Evolutionary conservation across 2,888 invertebrate genomes (phyloP).

Genomic region (Zeuzera pyrina): DNA sequence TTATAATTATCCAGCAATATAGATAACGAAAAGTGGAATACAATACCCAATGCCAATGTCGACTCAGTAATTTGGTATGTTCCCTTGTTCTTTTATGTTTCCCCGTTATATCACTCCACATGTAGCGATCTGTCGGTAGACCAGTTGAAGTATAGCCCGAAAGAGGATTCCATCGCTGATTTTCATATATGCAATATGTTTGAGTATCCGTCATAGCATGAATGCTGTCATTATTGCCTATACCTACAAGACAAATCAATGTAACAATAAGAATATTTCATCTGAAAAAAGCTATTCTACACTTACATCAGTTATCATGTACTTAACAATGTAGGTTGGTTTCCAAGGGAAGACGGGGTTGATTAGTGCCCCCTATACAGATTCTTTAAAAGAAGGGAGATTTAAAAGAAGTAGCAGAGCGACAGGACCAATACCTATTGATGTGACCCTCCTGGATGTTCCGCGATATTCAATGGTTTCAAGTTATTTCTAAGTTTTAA

Average conservation of each 20-base stretch:
- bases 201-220: conserved; percentile 88
- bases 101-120: conserved; percentile 94
- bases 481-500: no score
- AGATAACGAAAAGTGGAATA: not conserved
- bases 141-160: conserved; percentile 91
- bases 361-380: no score
- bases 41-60: conserved; percentile 90
- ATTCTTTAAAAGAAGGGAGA: no score
- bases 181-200: conserved; percentile 92
- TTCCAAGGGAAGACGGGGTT: no score
- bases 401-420: not conserved
- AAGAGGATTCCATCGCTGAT: conserved; percentile 95
- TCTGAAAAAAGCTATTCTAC: no score
- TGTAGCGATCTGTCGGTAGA: conserved; percentile 87
- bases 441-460: no score
- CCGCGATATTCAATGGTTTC: no score
- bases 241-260: conserved; percentile 33
- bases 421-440: no score
- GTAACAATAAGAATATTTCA: not conserved
- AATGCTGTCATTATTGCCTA: conserved; percentile 58
- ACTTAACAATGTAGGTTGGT: no score
- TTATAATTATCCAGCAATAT: no score
- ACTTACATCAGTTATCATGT: no score
- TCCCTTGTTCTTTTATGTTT: conserved; percentile 88
- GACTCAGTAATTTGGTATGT: conserved; percentile 86